A percentile compares a stretch with the other conserved stretches of the same genome.
These are phyloP conservation scores for Pentalonia nigronervosa DNA, from an alignment of 1,140 invertebrate genomes.

Conservation along the genomic window DNA sequence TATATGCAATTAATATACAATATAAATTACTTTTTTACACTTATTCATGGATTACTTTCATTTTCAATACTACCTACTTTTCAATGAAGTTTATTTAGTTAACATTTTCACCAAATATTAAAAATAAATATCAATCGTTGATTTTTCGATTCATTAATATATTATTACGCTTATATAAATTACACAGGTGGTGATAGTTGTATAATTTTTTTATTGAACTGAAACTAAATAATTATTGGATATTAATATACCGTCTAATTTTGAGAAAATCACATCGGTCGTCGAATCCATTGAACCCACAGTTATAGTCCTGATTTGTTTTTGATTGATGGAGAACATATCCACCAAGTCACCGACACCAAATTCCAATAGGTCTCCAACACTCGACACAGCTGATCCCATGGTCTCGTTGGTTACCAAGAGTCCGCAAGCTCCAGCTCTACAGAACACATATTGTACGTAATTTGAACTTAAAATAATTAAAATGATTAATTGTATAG, in stretches of 20 bases:
- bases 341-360: conserved; percentile 47
- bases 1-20: neutral
- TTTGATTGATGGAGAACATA: conserved; percentile 49
- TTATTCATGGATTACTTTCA: neutral
- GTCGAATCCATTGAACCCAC: conserved; percentile 38
- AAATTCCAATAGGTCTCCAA: conserved; percentile 32
- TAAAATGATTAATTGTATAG: neutral
- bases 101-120: neutral
- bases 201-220: neutral
- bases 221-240: neutral
- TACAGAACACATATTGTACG: neutral
- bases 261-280: conserved; percentile 24
- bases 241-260: conserved; percentile 38
- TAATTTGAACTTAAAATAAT: neutral
- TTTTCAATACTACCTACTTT: neutral
- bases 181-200: neutral
- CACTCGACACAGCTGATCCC: neutral
- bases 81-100: neutral
- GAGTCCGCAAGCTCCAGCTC: conserved; percentile 31
- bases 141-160: neutral
- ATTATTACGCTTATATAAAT: neutral
- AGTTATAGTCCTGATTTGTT: conserved; percentile 49
- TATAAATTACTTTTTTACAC: neutral
- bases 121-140: neutral
- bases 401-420: conserved; percentile 42